Conservation (phyloP, 2,797 vertebrate species). For the Sylvilagus floridanus region DNA sequence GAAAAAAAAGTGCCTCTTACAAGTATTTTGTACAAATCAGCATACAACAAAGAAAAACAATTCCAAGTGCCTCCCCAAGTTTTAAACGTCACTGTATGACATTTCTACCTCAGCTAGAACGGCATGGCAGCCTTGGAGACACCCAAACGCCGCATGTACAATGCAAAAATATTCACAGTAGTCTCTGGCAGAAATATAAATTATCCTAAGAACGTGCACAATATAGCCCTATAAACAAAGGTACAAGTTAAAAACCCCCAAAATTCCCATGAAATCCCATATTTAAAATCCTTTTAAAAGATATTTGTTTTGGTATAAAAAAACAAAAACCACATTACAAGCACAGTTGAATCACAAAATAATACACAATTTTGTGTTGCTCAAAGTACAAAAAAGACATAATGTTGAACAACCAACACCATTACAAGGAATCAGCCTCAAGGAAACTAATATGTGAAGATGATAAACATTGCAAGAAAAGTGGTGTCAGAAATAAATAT, state of each 20-base stretch:
- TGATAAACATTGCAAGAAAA: not conserved
- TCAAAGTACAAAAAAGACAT: constrained; percentile 39
- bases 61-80: not conserved
- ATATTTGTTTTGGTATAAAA: constrained; percentile 36
- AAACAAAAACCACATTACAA: not conserved
- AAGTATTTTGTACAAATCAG: constrained; percentile 17
- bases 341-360: constrained; percentile 30
- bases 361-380: constrained; percentile 20
- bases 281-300: constrained; percentile 43
- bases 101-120: not conserved
- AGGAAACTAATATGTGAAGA: constrained; percentile 4
- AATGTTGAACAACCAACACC: constrained; percentile 20
- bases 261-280: too few relatives aligned
- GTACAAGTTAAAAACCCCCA: not conserved
- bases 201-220: not conserved
- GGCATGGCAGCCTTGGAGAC: not conserved
- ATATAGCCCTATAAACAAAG: constrained; percentile 51
- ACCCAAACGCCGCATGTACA: not conserved
- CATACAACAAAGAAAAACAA: constrained; percentile 35
- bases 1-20: not conserved
- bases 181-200: not conserved
- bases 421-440: constrained; percentile 6
- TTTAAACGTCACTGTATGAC: not conserved
- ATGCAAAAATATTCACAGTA: constrained; percentile 25
- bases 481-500: not conserved